Conservation (phyloP, 2,797 vertebrate species). For the Brotula barbata region DNA sequence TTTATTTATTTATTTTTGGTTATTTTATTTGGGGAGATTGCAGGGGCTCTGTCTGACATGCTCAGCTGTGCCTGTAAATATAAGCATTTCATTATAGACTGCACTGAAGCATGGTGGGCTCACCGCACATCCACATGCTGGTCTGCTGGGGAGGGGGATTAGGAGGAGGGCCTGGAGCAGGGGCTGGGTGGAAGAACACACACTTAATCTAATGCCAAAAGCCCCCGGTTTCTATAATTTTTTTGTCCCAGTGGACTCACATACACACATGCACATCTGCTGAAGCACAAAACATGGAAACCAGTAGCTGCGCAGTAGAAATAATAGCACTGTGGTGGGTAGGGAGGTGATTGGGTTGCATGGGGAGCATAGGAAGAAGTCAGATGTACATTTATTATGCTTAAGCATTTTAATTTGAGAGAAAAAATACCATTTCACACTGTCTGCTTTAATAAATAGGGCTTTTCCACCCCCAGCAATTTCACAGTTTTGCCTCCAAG, state of each 20-base stretch:
- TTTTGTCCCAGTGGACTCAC: constrained; percentile 69
- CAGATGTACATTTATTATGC: constrained; percentile 86
- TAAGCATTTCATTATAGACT: constrained; percentile 99
- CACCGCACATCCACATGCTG: constrained; percentile 72
- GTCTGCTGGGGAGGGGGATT: constrained; percentile 70
- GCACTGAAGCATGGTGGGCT: constrained; percentile 95
- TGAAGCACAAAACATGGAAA: constrained; percentile 60
- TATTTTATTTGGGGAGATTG: constrained; percentile 89
- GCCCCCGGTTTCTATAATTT: constrained; percentile 75
- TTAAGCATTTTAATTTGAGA: constrained; percentile 83
- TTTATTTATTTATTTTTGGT: constrained; percentile 89
- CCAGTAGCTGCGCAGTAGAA: constrained; percentile 71
- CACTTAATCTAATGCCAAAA: constrained; percentile 81
- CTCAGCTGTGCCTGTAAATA: constrained; percentile 98
- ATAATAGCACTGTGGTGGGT: constrained; percentile 64
- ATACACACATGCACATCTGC: constrained; percentile 43
- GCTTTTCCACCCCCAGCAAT: constrained; percentile 83
- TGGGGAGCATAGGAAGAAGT: constrained; percentile 68
- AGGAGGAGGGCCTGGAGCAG: constrained; percentile 77
- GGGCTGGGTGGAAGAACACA: constrained; percentile 76
- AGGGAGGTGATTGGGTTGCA: constrained; percentile 66
- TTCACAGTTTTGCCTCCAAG: constrained; percentile 83
- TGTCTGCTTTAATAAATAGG: constrained; percentile 86
- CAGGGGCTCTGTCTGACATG: constrained; percentile 91
- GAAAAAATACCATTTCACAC: constrained; percentile 86